Base-by-base conservation (phyloP, 30 jellyfish, hydroid and myxozoan species). In the Cassiopea xamachana region DNA sequence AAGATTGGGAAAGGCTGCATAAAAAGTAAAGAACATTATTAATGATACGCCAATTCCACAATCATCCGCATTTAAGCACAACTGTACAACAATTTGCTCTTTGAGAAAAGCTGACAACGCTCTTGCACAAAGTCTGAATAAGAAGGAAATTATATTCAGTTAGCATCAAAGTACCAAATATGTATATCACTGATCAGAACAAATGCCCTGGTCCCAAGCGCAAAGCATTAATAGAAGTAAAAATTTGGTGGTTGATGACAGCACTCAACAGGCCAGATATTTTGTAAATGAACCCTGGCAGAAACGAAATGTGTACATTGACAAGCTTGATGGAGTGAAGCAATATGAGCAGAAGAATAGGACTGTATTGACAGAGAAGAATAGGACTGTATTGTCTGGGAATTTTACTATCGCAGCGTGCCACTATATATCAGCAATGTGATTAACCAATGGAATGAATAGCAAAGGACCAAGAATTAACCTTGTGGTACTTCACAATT, bases 91-190 rank as follows among this genome's bases (percentile, higher is more conserved):
- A 69, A 59, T 6, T 67, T 84, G 86, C 13, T n/a, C 77, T 46
- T 39, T 87, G 69, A 48, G 64, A 44, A 48, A 62, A 70, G 94
- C 94, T 70, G 85, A 59, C 47, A 79, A 77, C 17, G 86, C 83
- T 27, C 39, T 27, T 27, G 0, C 39, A 27, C 39, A 27, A 27
- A 27, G 39, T 27, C 0, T 27, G 39, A 87, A 87, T 17, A 46
- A 2, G 64, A 77, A 51, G 15, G 86, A 74, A 60, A 74, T 73
- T 39, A 44, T 76, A 39, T 0, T 10, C 48, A 12, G 61, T 4
- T 74, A 1, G 94, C 84, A 17, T 43, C 83, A 13, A 85, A 85
- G 60, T 76, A 27, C 85, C 90, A 85, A 17, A n/a, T 85, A n/a
- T 45, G 79, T 12, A 61, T 84, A 5, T 9, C 44, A 15, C 72